Evolutionary conservation across 2,113 vertebrate genomes (phyloP).

Genomic region (Amphiprion ocellaris): DNA sequence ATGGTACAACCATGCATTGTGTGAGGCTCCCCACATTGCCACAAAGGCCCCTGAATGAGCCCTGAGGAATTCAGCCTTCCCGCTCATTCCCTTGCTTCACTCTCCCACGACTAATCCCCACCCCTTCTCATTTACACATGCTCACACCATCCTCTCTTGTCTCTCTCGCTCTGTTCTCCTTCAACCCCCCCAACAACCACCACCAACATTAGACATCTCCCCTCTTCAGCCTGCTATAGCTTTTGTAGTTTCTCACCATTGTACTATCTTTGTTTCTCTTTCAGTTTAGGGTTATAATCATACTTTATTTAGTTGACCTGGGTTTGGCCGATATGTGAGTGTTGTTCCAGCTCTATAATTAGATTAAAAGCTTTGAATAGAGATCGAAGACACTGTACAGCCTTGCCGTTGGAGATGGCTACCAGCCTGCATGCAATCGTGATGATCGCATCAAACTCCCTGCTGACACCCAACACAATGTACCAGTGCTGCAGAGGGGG

Average conservation of each 20-base stretch:
- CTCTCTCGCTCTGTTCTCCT: constrained; percentile 26
- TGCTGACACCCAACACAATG: constrained; percentile 38
- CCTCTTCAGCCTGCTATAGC: constrained; percentile 14
- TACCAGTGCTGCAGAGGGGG: constrained; percentile 14
- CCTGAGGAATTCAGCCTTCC: constrained; percentile 76
- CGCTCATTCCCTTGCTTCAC: constrained; percentile 75
- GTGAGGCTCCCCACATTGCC: constrained; percentile 50
- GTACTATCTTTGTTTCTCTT: constrained; percentile 14
- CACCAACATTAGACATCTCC: constrained; percentile 12
- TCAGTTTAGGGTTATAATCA: constrained; percentile 44
- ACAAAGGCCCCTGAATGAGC: constrained; percentile 70
- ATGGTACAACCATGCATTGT: constrained; percentile 78
- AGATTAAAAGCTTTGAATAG: constrained; percentile 53
- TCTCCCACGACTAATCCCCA: constrained; percentile 82
- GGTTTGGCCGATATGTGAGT: constrained; percentile 26
- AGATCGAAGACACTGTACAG: constrained; percentile 35
- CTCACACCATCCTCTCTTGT: constrained; percentile 59
- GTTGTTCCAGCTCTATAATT: constrained; percentile 41
- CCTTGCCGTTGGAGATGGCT: constrained; percentile 32
- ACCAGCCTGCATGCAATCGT: neutral
- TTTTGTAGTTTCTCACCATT: constrained; percentile 47
- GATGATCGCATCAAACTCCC: constrained; percentile 15
- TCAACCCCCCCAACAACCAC: neutral
- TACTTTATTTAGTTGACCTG: constrained; percentile 42
- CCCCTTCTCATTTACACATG: constrained; percentile 77